Evolutionary conservation across 2,888 invertebrate species (phyloP).

Genomic region (Corythucha ciliata): DNA sequence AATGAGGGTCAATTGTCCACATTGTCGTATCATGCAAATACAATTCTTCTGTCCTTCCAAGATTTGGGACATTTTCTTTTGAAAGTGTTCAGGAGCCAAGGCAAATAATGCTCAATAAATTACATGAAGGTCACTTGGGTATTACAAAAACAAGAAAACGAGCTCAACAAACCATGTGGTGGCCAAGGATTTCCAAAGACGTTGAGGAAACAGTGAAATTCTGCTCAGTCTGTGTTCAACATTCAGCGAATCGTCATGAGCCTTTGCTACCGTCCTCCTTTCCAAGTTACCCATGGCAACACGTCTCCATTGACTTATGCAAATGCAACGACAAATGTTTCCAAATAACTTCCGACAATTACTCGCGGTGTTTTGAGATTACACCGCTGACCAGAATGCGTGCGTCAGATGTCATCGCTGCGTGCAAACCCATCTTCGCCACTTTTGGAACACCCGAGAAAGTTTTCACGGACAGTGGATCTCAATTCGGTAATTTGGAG

Average conservation of each 20-base stretch:
- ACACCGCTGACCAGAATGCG: not conserved
- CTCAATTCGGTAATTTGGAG: not conserved
- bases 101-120: not conserved
- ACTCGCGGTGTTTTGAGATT: slow-evolving; percentile 13
- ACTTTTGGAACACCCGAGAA: not conserved
- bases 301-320: slow-evolving; percentile 7
- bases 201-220: slow-evolving; percentile 7
- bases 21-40: too few relatives aligned
- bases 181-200: slow-evolving; percentile 11
- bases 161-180: slow-evolving; percentile 17
- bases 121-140: slow-evolving; percentile 17
- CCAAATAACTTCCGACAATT: not conserved
- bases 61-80: slow-evolving; percentile 25
- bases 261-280: slow-evolving; percentile 1
- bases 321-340: not conserved
- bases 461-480: not conserved
- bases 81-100: slow-evolving; percentile 35
- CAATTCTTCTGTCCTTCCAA: slow-evolving; percentile 25
- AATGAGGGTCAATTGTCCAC: too few relatives aligned
- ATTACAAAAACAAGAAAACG: slow-evolving; percentile 11
- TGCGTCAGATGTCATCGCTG: not conserved
- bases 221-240: slow-evolving; percentile 6
- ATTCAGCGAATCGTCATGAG: slow-evolving; percentile 12
- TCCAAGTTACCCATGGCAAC: slow-evolving; percentile 15
- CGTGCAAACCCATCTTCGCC: slow-evolving; percentile 3